These are phyloP conservation scores for Lithophane socia DNA, from an alignment of 2,888 invertebrate genomes.

Conservation along the genomic window DNA sequence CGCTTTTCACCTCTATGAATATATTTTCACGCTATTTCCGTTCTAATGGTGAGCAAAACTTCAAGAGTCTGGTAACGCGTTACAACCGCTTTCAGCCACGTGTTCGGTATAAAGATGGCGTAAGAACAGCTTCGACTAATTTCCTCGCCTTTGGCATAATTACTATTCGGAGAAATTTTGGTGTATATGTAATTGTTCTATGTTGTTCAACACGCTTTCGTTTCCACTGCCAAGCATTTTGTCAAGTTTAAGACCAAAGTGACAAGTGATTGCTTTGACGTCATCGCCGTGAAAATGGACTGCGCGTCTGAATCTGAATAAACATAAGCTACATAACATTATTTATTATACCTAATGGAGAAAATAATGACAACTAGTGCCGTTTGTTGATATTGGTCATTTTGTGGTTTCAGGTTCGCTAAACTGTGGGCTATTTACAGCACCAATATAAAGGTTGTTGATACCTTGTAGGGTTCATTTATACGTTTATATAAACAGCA, in stretches of 20 bases:
- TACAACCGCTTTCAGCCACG: slow-evolving; percentile 52
- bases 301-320: slow-evolving; percentile 14
- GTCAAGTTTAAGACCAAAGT: slow-evolving; percentile 59
- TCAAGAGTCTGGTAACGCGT: slow-evolving; percentile 52
- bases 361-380: slow-evolving; percentile 25
- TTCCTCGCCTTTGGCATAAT: slow-evolving; percentile 50
- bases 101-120: slow-evolving; percentile 50
- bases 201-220: slow-evolving; percentile 58
- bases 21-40: slow-evolving; percentile 60
- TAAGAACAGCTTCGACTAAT: slow-evolving; percentile 36
- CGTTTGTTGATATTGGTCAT: slow-evolving; percentile 20
- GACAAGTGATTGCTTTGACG: slow-evolving; percentile 57
- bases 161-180: slow-evolving; percentile 55
- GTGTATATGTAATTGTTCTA: slow-evolving; percentile 47
- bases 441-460: slow-evolving; percentile 5
- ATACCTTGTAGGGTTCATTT: not conserved
- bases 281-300: slow-evolving; percentile 41
- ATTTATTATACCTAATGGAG: slow-evolving; percentile 17
- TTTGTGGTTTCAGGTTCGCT: slow-evolving; percentile 23
- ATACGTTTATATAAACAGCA: not conserved
- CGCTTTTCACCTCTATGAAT: slow-evolving; percentile 45
- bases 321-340: slow-evolving; percentile 15
- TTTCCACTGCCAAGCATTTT: slow-evolving; percentile 60
- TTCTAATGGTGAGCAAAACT: slow-evolving; percentile 38
- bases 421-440: slow-evolving; percentile 9